Conservation (phyloP, 2,888 invertebrate genomes). For the Nematopogon swammerdamellus region DNA sequence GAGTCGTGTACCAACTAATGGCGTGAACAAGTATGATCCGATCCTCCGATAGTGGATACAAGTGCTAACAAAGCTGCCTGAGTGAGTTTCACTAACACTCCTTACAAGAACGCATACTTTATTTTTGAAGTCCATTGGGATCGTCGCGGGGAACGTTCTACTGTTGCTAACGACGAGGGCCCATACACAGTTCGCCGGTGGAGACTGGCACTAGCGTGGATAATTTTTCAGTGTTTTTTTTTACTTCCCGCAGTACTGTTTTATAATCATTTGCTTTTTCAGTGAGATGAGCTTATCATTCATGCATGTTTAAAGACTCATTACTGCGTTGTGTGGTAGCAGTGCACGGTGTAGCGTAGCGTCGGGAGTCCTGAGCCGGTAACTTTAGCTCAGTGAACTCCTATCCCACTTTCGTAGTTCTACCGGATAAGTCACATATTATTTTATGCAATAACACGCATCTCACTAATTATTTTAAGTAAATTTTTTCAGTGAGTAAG, state of each 20-base stretch:
- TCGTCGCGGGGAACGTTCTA: background rate
- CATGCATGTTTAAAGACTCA: constrained; percentile 33
- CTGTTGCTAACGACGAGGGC: too few species aligned
- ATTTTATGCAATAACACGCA: constrained; percentile 7
- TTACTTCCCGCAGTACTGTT: constrained; percentile 14
- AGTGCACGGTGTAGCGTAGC: constrained; percentile 1
- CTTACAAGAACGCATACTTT: constrained; percentile 35
- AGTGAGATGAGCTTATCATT: constrained; percentile 27
- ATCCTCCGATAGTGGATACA: constrained; percentile 6
- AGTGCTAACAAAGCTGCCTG: constrained; percentile 56
- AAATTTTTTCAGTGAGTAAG: too few species aligned
- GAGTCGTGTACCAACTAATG: background rate
- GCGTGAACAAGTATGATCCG: too few species aligned
- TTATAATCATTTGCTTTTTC: constrained; percentile 37
- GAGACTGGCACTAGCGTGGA: background rate
- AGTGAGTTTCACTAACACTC: constrained; percentile 50
- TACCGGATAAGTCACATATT: constrained; percentile 7
- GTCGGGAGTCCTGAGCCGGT: background rate
- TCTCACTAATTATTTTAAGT: constrained; percentile 4
- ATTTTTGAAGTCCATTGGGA: constrained; percentile 52
- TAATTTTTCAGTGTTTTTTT: constrained; percentile 18
- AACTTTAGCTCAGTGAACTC: background rate
- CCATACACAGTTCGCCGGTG: too few species aligned
- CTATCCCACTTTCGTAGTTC: constrained; percentile 1
- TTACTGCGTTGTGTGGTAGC: background rate